Evolutionary conservation across 1,140 invertebrate genomes (phyloP).

Genomic region (Temnothorax nylanderi): DNA sequence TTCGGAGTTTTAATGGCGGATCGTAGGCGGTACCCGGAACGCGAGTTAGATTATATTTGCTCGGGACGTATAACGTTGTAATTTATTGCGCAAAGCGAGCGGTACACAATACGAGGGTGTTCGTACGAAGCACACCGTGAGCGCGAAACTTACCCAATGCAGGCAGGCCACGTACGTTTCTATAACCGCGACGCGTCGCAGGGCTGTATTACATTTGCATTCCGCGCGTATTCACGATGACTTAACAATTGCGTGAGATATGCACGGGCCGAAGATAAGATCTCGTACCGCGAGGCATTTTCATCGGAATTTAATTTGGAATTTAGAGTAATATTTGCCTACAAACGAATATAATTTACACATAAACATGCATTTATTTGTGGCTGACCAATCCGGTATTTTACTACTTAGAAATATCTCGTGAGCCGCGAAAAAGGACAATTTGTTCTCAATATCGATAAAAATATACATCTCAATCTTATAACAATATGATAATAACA

Average conservation of each 20-base stretch:
- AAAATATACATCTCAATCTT: not conserved
- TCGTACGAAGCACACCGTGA: too few species aligned
- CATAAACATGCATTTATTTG: not conserved
- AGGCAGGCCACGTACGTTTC: not conserved
- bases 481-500: not conserved
- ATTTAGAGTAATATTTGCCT: slow-evolving; percentile 16
- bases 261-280: not conserved
- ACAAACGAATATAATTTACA: not conserved
- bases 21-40: slow-evolving; percentile 35
- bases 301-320: slow-evolving; percentile 9
- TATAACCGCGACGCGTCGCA: not conserved
- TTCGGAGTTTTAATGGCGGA: slow-evolving; percentile 31
- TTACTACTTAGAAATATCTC: slow-evolving; percentile 1
- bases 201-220: slow-evolving; percentile 22
- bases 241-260: slow-evolving; percentile 32
- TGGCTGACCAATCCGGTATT: not conserved
- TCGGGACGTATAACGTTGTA: slow-evolving; percentile 33
- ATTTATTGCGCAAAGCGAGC: slow-evolving; percentile 28
- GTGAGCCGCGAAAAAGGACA: not conserved
- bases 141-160: slow-evolving; percentile 25
- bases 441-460: not conserved
- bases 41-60: slow-evolving; percentile 43
- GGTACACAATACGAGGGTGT: slow-evolving; percentile 14
- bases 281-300: not conserved
- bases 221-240: slow-evolving; percentile 22